Evolutionary conservation across 2,113 vertebrate species (phyloP), one percentile per base, ranked within the genome.

Genomic region (Phaetusa simplex): DNA sequence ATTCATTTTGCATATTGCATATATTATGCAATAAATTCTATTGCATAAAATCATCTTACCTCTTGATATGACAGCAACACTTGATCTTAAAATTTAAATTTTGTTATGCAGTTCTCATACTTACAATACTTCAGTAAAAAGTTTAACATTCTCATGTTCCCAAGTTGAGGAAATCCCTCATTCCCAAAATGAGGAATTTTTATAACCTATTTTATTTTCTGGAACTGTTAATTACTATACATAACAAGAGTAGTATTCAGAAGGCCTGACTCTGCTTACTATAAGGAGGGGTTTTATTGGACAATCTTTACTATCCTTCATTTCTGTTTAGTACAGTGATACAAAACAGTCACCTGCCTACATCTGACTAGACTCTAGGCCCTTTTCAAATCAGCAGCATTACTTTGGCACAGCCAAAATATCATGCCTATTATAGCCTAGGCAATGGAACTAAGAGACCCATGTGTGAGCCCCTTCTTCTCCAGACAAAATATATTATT

Each of bases 81-180:
- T 67, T 88, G 19, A 91, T 66, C 59, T 95, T 96, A 90, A 96
- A 97, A 93, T 90, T 94, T 47, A 93, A 19, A 61, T 50, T 80
- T 69, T 95, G 17, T 38, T 86, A 52, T 27, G 42, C 7, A 14
- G 24, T 69, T 97, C 93, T 96, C 3, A 6, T 89, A 50, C 58
- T 27, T 67, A 40, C 30, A 85, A 56, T 40, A 32, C 4, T 81
- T 66, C 15, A 36, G 14, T 19, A 53, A 77, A 88, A 72, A 70
- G 52, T 19, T 3, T 6, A 12, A 76, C 84, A 50, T 45, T 50
- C 13, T 72, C 2, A 3, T 40, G 8, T 27, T 47, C 12, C 21
- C 18, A 50, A 30, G 12, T 11, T 36, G 9, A 76, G 27, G 20
- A 53, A 76, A 32, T 22, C 2, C 45, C 45, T 47, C 45, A 47